These are phyloP conservation scores for Hipposideros larvatus DNA, from an alignment of 2,797 vertebrate genomes.

Conservation along the genomic window DNA sequence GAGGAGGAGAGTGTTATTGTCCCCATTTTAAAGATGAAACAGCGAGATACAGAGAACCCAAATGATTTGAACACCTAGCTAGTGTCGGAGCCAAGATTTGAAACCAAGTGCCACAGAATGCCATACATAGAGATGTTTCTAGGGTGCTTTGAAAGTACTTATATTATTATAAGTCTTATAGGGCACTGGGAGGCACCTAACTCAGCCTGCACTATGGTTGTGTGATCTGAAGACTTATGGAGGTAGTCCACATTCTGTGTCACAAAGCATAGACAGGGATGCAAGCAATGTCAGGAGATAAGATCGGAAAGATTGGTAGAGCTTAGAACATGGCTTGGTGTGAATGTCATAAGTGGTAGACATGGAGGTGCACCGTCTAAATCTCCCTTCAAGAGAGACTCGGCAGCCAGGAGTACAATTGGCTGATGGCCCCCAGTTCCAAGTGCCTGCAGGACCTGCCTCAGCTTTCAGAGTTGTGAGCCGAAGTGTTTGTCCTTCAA, in stretches of 20 bases:
- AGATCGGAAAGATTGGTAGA: not conserved
- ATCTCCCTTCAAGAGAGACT: not conserved
- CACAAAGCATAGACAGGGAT: not conserved
- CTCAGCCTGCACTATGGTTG: not conserved
- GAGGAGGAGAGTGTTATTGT: not conserved
- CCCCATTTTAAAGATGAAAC: not conserved
- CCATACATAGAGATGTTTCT: not conserved
- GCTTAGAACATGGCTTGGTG: not conserved
- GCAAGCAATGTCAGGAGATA: not conserved
- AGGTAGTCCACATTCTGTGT: not conserved
- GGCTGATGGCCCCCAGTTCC: not conserved
- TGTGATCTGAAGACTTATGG: not conserved
- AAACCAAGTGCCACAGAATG: not conserved
- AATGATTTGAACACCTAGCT: not conserved
- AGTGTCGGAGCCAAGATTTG: not conserved
- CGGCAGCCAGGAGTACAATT: not conserved
- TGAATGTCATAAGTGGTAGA: not conserved
- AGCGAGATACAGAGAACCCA: not conserved
- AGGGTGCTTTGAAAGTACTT: not conserved
- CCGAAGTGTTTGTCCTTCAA: not conserved
- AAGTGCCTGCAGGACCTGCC: not conserved
- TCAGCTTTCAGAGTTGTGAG: not conserved
- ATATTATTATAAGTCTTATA: not conserved
- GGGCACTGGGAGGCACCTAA: not conserved
- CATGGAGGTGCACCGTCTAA: not conserved